Evolutionary conservation across 2,888 invertebrate genomes (phyloP).

Genomic region (Azorinus chamasolen): DNA sequence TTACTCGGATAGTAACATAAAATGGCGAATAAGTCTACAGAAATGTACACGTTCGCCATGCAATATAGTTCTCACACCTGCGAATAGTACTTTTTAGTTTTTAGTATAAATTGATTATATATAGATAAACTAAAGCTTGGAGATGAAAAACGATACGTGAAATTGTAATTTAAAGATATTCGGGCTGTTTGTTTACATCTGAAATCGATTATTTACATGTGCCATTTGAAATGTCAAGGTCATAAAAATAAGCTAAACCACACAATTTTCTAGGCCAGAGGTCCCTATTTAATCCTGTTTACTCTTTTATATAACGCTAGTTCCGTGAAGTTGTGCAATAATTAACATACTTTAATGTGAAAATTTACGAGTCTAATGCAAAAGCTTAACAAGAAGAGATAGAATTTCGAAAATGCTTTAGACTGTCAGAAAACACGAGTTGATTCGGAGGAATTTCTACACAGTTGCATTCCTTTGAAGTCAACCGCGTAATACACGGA

Average conservation of each 20-base stretch:
- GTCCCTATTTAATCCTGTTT: no score
- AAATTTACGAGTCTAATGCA: no score
- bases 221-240: conserved; percentile 49
- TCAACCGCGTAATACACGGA: no score
- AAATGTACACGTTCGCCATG: conserved; percentile 55
- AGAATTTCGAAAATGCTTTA: no score
- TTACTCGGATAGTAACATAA: conserved; percentile 52
- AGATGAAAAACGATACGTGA: not conserved
- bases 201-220: conserved; percentile 63
- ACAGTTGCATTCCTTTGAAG: no score
- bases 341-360: no score
- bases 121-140: not conserved
- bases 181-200: conserved; percentile 15
- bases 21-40: conserved; percentile 71
- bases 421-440: no score
- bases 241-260: conserved; percentile 19
- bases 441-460: no score
- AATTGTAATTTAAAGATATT: not conserved
- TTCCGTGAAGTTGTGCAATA: no score
- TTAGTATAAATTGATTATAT: not conserved
- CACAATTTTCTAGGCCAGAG: no score
- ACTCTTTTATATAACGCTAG: no score
- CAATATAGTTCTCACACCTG: conserved; percentile 61
- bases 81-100: not conserved
- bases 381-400: no score